A percentile compares a stretch with the other conserved stretches of the same genome.
Conservation (phyloP, 2,113 vertebrate genomes). For the Chaenogobius annularis region DNA sequence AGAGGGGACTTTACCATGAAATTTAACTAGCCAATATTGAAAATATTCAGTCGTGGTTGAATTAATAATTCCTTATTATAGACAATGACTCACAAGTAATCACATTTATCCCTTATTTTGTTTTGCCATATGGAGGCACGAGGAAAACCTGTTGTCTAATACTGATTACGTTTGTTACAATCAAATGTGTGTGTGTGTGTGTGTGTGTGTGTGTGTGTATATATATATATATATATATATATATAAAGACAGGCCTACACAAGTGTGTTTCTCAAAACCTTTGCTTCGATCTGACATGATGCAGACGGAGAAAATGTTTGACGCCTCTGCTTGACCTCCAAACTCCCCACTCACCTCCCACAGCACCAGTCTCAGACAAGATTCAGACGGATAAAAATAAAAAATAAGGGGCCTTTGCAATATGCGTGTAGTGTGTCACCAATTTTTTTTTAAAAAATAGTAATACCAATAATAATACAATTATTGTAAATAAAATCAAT, state of each 20-base stretch:
- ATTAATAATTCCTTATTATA: background rate
- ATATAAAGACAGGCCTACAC: background rate
- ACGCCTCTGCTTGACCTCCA: conserved; percentile 31
- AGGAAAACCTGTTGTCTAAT: background rate
- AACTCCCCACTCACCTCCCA: background rate
- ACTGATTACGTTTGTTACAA: background rate
- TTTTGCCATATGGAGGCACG: background rate
- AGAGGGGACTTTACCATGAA: no score
- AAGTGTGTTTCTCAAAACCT: background rate
- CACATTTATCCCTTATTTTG: background rate
- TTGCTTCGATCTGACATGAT: background rate
- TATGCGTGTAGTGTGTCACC: no score
- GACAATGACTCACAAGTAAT: no score
- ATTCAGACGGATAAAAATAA: background rate
- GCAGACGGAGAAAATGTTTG: conserved; percentile 23
- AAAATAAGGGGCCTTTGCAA: background rate
- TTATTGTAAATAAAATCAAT: no score
- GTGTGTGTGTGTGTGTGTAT: no score
- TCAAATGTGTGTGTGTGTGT: no score
- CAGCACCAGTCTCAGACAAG: background rate
- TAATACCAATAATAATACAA: background rate
- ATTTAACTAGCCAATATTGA: background rate
- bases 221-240: background rate
- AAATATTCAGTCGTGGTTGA: background rate
- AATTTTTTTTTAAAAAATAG: no score